Evolutionary conservation across 2,113 vertebrate species (phyloP).

Genomic region (Pagrus major): DNA sequence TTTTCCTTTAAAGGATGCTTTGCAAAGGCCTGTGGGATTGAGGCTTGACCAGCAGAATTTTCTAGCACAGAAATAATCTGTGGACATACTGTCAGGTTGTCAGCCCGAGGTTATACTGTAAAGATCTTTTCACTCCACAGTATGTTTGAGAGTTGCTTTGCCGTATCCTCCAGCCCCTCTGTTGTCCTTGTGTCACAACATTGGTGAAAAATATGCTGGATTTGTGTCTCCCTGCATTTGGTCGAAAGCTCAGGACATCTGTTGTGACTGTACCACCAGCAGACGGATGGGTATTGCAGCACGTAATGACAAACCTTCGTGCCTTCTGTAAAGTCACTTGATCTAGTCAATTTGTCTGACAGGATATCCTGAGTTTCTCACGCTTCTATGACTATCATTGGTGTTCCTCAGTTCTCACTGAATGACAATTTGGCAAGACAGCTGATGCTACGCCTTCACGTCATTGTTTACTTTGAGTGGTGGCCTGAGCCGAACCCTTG

Average conservation of each 20-base stretch:
- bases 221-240: not conserved
- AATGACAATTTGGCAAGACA: slow-evolving; percentile 32
- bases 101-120: slow-evolving; percentile 26
- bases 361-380: not conserved
- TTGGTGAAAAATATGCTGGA: slow-evolving; percentile 33
- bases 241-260: slow-evolving; percentile 13
- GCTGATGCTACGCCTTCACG: slow-evolving; percentile 30
- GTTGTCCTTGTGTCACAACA: slow-evolving; percentile 31
- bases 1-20: slow-evolving; percentile 1
- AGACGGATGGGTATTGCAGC: slow-evolving; percentile 28
- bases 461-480: slow-evolving; percentile 47
- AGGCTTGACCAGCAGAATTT: slow-evolving; percentile 17
- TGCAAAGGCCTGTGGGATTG: not conserved
- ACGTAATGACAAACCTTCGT: slow-evolving; percentile 12
- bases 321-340: slow-evolving; percentile 26
- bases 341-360: not conserved
- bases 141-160: slow-evolving; percentile 38
- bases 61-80: slow-evolving; percentile 19
- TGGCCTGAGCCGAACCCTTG: slow-evolving; percentile 13
- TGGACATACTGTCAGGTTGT: slow-evolving; percentile 27
- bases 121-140: slow-evolving; percentile 47
- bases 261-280: slow-evolving; percentile 30
- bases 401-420: slow-evolving; percentile 8
- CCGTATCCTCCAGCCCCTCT: not conserved
- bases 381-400: not conserved